Conservation (phyloP, 2,797 vertebrate species). For the Gorsachius magnificus region DNA sequence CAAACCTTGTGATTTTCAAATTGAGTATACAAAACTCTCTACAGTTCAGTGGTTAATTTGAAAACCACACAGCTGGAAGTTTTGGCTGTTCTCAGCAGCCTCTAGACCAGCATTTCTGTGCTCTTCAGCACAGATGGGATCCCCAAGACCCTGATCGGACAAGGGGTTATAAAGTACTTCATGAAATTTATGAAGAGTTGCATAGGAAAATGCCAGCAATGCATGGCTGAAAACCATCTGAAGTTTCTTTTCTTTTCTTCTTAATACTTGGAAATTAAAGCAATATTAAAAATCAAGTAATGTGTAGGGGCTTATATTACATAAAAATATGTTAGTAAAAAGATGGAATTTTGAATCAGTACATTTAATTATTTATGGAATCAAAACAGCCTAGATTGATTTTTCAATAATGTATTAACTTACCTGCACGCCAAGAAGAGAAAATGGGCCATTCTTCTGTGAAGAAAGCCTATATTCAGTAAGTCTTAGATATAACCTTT, state of each 20-base stretch:
- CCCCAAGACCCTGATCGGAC: not conserved
- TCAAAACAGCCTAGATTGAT: not conserved
- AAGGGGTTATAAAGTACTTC: not conserved
- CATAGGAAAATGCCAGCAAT: not conserved
- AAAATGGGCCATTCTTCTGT: not conserved
- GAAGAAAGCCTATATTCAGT: not conserved
- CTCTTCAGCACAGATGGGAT: not conserved
- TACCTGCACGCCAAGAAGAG: not conserved
- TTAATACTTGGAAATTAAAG: not conserved
- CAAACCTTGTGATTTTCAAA: not conserved
- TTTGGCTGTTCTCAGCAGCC: not conserved
- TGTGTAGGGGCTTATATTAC: not conserved
- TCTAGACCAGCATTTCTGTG: not conserved
- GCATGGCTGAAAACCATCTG: not conserved
- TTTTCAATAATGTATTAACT: not conserved
- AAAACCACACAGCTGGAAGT: not conserved
- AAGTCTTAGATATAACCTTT: not conserved
- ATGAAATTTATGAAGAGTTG: not conserved
- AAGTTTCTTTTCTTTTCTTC: not conserved
- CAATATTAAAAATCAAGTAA: not conserved
- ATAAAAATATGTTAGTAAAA: not conserved
- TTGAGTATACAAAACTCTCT: not conserved
- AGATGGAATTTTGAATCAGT: not conserved
- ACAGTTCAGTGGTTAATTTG: not conserved
- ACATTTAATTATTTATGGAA: not conserved